Percentiles rank a stretch among this genome's conserved stretches.
phyloP scores from a whole-genome alignment of 2,888 invertebrate genomes.

The Cephus pulcher region DNA sequence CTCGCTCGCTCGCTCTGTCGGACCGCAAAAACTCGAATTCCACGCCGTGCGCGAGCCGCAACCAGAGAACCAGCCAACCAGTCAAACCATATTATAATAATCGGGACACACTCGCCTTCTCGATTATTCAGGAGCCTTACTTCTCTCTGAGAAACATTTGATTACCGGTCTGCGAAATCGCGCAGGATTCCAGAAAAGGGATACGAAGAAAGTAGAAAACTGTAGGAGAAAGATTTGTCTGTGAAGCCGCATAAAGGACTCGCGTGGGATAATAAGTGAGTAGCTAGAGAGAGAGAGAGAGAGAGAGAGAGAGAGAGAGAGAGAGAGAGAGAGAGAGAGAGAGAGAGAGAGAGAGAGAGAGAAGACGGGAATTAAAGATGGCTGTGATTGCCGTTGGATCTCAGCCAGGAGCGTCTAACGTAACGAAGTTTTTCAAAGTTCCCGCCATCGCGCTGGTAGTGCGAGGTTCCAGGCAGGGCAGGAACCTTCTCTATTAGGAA shows the following conservation, averaged over 20 bases:
- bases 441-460: conserved; percentile 23
- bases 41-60: background rate
- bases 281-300: conserved; percentile 26
- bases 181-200: conserved; percentile 1
- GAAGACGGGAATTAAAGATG: conserved; percentile 56
- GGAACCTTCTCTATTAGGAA: conserved; percentile 53
- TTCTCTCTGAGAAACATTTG: background rate
- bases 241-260: conserved; percentile 30
- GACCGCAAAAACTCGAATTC: conserved; percentile 7
- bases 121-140: background rate
- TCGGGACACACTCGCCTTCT: background rate
- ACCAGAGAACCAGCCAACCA: background rate
- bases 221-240: conserved; percentile 20
- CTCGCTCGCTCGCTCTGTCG: background rate
- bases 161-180: background rate
- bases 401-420: conserved; percentile 47
- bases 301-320: conserved; percentile 34
- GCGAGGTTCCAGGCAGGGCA: conserved; percentile 18
- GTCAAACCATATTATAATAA: background rate
- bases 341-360: conserved; percentile 40
- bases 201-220: conserved; percentile 9
- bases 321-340: conserved; percentile 43
- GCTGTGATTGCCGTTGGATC: conserved; percentile 56
- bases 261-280: conserved; percentile 35
- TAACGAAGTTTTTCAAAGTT: conserved; percentile 52